These are phyloP conservation scores for Beroe forskalii DNA, from an alignment of 37 sponge, comb jelly and placozoan species.

Conservation along the genomic window DNA sequence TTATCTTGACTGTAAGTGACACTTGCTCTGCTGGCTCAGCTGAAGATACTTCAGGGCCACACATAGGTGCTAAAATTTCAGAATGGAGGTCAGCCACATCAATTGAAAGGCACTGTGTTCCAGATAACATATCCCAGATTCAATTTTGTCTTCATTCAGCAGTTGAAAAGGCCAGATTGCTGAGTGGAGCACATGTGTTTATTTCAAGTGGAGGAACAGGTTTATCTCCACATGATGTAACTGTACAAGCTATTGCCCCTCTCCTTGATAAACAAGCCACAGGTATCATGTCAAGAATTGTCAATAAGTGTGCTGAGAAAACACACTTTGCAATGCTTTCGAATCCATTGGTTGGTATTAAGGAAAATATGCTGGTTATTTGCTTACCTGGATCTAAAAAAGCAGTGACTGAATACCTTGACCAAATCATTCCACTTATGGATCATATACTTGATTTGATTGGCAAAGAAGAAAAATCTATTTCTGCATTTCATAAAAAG, in stretches of 20 bases:
- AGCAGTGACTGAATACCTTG: conserved; percentile 63
- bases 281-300: conserved; percentile 79
- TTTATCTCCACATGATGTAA: conserved; percentile 89
- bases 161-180: not conserved
- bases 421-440: not conserved
- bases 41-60: conserved; percentile 83
- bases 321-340: conserved; percentile 97
- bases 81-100: not conserved
- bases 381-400: conserved; percentile 95
- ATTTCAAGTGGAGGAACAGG: conserved; percentile 99
- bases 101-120: not conserved
- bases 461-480: not conserved
- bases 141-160: not conserved
- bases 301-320: conserved; percentile 75
- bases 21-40: conserved; percentile 74
- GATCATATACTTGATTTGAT: conserved; percentile 33
- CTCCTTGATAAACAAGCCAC: conserved; percentile 88
- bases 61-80: not conserved
- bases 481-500: not conserved
- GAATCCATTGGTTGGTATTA: conserved; percentile 65
- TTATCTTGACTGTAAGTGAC: conserved; percentile 78
- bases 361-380: conserved; percentile 76
- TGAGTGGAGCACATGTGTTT: conserved; percentile 63
- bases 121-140: conserved; percentile 5
- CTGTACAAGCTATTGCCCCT: conserved; percentile 78